These are phyloP conservation scores for Centrocercus urophasianus DNA, from an alignment of 2,113 vertebrate genomes.

Conservation along the genomic window DNA sequence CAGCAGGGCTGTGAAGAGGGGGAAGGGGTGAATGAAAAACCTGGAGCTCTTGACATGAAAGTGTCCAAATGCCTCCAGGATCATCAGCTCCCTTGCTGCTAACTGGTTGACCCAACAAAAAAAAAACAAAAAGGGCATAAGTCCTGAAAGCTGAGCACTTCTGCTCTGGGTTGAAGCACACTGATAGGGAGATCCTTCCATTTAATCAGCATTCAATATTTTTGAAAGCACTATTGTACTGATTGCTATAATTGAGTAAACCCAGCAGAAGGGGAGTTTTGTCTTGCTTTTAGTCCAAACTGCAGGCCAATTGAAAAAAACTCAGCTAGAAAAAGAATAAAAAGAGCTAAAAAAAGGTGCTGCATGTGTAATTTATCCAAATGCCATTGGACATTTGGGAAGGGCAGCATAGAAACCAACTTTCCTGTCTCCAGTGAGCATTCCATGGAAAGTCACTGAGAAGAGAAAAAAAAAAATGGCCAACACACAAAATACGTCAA, in stretches of 20 bases:
- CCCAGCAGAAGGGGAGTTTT: neutral
- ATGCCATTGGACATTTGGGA: slow-evolving; percentile 23
- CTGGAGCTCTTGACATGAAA: neutral
- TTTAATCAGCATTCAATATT: neutral
- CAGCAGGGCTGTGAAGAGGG: neutral
- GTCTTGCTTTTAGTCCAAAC: neutral
- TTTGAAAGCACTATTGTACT: neutral
- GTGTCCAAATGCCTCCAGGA: neutral
- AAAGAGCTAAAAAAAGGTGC: slow-evolving; percentile 26
- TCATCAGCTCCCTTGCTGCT: neutral
- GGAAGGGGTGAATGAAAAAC: neutral
- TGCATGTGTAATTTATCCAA: neutral
- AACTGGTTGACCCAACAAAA: neutral
- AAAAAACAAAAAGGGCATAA: neutral
- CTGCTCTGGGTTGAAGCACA: neutral
- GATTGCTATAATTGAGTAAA: neutral
- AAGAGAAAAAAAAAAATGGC: neutral
- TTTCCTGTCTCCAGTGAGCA: slow-evolving; percentile 63
- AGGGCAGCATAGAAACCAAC: slow-evolving; percentile 55
- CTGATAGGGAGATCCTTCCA: neutral
- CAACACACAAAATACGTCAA: neutral
- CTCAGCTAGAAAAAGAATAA: neutral
- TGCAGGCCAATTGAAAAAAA: slow-evolving; percentile 10
- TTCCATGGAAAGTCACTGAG: slow-evolving; percentile 52
- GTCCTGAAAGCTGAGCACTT: neutral